A percentile compares a stretch with the other conserved stretches of the same genome.
These are phyloP conservation scores for Paralichthys olivaceus DNA, from an alignment of 2,113 vertebrate species.

Conservation along the genomic window DNA sequence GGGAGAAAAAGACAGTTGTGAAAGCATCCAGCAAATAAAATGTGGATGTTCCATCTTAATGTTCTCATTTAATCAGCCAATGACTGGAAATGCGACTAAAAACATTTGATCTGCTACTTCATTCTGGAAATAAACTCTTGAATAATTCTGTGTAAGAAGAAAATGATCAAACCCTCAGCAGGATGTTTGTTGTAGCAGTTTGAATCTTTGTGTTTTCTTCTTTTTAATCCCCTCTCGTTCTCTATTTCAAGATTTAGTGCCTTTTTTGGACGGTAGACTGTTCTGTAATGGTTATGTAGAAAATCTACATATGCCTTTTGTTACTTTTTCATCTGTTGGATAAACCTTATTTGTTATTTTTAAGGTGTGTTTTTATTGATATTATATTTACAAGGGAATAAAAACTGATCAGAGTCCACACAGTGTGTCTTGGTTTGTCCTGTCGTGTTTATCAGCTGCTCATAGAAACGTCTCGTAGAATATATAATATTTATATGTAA, in stretches of 20 bases:
- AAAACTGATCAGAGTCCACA: constrained; percentile 84
- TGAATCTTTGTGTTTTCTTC: constrained; percentile 81
- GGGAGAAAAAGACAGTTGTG: background rate
- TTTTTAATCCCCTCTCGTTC: constrained; percentile 81
- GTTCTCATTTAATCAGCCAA: constrained; percentile 34
- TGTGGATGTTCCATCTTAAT: constrained; percentile 23
- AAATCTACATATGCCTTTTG: constrained; percentile 94
- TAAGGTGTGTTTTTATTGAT: constrained; percentile 99
- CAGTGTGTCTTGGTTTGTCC: constrained; percentile 15
- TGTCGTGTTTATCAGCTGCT: background rate
- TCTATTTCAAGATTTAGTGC: constrained; percentile 99
- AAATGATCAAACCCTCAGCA: constrained; percentile 69
- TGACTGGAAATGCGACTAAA: constrained; percentile 33
- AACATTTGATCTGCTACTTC: constrained; percentile 35
- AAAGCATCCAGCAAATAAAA: constrained; percentile 12
- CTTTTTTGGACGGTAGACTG: constrained; percentile 99
- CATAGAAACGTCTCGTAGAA: no score
- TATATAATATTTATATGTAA: no score
- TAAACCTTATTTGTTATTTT: constrained; percentile 90
- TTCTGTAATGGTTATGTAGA: constrained; percentile 97
- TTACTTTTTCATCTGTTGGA: constrained; percentile 90
- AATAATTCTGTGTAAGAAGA: constrained; percentile 67
- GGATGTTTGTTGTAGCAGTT: constrained; percentile 74
- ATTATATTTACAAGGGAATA: constrained; percentile 98
- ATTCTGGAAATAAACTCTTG: constrained; percentile 63